Evolutionary conservation across 2,888 invertebrate species (phyloP).

Genomic region (Poecilobothrus nobilitatus): DNA sequence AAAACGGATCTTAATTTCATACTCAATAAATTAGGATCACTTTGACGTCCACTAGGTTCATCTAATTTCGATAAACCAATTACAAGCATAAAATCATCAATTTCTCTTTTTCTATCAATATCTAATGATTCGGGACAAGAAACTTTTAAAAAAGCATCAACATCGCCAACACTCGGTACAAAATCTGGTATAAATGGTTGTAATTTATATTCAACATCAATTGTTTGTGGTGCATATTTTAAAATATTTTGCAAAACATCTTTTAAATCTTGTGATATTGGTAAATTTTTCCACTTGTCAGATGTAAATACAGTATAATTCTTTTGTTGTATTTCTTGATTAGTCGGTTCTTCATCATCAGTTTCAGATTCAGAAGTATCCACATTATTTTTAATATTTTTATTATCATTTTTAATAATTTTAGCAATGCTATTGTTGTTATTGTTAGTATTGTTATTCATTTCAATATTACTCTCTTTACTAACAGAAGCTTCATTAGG

Average conservation of each 20-base stretch:
- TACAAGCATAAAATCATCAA: constrained; percentile 47
- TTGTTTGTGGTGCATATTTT: constrained; percentile 87
- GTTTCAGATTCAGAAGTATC: constrained; percentile 20
- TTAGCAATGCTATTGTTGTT: background rate
- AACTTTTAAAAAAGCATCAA: constrained; percentile 95
- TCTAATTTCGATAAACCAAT: constrained; percentile 50
- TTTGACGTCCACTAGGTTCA: constrained; percentile 91
- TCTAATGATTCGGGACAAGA: constrained; percentile 62
- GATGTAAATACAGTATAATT: constrained; percentile 33
- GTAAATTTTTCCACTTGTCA: constrained; percentile 70
- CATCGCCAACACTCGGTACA: constrained; percentile 96
- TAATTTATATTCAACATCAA: constrained; percentile 81
- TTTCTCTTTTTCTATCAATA: constrained; percentile 44
- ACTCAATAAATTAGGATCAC: constrained; percentile 88
- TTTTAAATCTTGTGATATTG: constrained; percentile 75
- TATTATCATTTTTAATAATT: background rate
- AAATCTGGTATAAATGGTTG: constrained; percentile 94
- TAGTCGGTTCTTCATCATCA: background rate
- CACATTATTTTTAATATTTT: background rate
- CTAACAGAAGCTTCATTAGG: background rate
- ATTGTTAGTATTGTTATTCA: background rate
- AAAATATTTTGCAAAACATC: constrained; percentile 89
- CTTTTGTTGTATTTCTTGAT: constrained; percentile 32
- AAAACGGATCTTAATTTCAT: constrained; percentile 72
- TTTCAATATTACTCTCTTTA: too few relatives aligned